A percentile compares a stretch with the other conserved stretches of the same genome.
phyloP scores from a whole-genome alignment of 2,888 invertebrate species.

The Ceramica pisi region DNA sequence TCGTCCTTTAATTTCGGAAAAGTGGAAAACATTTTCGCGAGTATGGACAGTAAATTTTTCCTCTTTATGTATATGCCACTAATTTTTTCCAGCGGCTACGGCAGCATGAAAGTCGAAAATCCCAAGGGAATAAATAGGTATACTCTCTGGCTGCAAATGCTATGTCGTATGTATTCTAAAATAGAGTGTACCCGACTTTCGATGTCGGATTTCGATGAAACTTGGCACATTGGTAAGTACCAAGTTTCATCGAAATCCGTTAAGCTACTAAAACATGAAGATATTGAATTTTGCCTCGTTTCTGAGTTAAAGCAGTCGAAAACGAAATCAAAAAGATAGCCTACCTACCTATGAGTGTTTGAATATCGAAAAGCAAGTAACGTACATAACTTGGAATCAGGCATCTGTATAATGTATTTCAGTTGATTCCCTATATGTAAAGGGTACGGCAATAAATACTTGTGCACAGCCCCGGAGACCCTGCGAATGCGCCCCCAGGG shows the following conservation, averaged over 20 bases:
- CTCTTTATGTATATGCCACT: too few relatives aligned
- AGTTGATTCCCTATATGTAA: conserved; percentile 39
- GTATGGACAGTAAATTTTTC: neutral
- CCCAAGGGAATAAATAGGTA: too few relatives aligned
- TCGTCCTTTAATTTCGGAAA: neutral
- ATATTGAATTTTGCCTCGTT: too few relatives aligned
- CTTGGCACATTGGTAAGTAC: too few relatives aligned
- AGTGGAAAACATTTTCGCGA: neutral
- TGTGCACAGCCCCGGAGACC: conserved; percentile 38
- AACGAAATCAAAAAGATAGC: neutral
- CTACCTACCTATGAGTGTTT: neutral
- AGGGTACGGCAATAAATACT: conserved; percentile 59
- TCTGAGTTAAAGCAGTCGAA: neutral
- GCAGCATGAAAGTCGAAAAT: too few relatives aligned
- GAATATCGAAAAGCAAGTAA: conserved; percentile 10
- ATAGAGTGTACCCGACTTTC: too few relatives aligned
- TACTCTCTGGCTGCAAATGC: too few relatives aligned
- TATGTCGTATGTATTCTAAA: too few relatives aligned
- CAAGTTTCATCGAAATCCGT: too few relatives aligned
- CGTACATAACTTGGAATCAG: conserved; percentile 40
- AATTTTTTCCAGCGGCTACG: too few relatives aligned
- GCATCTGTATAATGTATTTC: conserved; percentile 39
- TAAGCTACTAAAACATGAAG: too few relatives aligned
- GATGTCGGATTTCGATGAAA: too few relatives aligned
- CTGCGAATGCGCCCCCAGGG: conserved; percentile 43